Percentiles rank a stretch among this genome's conserved stretches.
phyloP scores from a whole-genome alignment of 2,797 vertebrate species.

The Acanthurus leucopareius region DNA sequence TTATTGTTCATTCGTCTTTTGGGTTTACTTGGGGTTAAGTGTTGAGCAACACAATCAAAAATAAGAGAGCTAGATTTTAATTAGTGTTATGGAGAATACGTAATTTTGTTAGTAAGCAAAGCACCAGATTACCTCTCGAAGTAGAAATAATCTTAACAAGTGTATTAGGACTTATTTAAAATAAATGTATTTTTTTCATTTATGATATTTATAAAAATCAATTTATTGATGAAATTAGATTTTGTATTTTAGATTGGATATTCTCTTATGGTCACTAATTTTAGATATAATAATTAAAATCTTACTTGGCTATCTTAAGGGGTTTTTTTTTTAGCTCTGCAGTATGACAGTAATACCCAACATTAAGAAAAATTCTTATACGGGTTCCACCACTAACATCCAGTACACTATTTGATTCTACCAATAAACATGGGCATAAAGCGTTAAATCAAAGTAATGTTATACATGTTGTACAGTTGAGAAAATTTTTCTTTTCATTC shows the following conservation, averaged over 20 bases:
- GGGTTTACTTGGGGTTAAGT: not conserved
- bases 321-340: constrained; percentile 9
- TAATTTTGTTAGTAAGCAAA: constrained; percentile 1
- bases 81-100: not conserved
- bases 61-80: not conserved
- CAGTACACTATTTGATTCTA: not conserved
- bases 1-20: not conserved
- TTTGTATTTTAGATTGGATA: constrained; percentile 51
- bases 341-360: not conserved
- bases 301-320: not conserved
- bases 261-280: constrained; percentile 38
- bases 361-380: not conserved
- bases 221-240: not conserved
- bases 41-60: not conserved
- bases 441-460: not conserved
- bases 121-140: not conserved
- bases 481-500: not conserved
- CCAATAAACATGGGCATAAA: not conserved
- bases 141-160: too few relatives aligned
- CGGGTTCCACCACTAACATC: constrained; percentile 1
- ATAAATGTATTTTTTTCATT: not conserved
- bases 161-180: too few relatives aligned
- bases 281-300: constrained; percentile 8
- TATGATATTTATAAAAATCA: not conserved
- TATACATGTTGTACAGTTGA: not conserved